phyloP scores from a whole-genome alignment of 1,140 invertebrate genomes.

The Atopsyche davidsoni region DNA sequence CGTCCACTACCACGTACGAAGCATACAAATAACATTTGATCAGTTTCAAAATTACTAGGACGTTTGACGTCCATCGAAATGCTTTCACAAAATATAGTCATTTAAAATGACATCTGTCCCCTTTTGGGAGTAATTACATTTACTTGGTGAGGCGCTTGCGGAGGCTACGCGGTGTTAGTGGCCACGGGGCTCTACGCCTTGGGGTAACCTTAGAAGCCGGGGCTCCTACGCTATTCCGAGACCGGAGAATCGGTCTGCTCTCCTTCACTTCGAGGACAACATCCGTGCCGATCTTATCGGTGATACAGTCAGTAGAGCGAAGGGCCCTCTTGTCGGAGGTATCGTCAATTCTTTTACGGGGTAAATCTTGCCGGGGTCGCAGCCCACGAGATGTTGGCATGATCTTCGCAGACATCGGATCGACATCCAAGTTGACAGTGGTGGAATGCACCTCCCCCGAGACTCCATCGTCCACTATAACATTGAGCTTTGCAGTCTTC shows the following conservation, averaged over 20 bases:
- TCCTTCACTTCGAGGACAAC: slow-evolving; percentile 8
- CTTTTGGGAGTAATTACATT: not conserved
- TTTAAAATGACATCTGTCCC: not conserved
- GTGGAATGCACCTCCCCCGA: slow-evolving; percentile 25
- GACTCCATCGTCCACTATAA: slow-evolving; percentile 7
- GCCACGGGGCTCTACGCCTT: slow-evolving; percentile 22
- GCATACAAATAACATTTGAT: not conserved
- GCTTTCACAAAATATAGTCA: slow-evolving; percentile 6
- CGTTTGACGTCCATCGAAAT: not conserved
- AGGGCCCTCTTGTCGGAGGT: slow-evolving; percentile 18
- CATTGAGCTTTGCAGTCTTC: slow-evolving; percentile 6
- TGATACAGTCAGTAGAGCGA: slow-evolving; percentile 17
- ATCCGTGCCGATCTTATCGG: not conserved
- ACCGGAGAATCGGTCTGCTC: slow-evolving; percentile 18
- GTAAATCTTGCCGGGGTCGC: slow-evolving; percentile 15
- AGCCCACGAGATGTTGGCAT: slow-evolving; percentile 7
- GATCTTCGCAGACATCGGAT: not conserved
- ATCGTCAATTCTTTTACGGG: slow-evolving; percentile 10
- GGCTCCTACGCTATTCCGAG: slow-evolving; percentile 21
- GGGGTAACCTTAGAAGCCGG: slow-evolving; percentile 9
- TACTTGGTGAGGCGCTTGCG: slow-evolving; percentile 25
- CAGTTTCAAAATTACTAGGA: not conserved
- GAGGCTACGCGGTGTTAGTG: slow-evolving; percentile 15
- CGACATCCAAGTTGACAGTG: slow-evolving; percentile 22
- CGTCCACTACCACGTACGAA: not conserved